phyloP scores from a whole-genome alignment of 35 echinoderm and acorn worm species.

The Holothuria glaberrima region DNA sequence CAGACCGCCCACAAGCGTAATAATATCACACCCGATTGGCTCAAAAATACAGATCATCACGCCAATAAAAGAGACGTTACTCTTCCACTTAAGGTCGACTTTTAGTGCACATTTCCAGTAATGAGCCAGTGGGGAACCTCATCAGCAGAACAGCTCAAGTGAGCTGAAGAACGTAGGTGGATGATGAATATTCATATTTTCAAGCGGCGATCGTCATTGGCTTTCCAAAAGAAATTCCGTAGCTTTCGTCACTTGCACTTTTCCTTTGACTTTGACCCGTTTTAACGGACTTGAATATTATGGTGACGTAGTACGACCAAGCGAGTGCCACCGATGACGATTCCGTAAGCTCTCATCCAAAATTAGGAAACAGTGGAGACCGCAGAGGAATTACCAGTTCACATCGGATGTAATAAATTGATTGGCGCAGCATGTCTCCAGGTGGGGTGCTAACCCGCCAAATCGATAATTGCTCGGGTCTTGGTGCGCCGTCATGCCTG shows the following conservation, averaged over 20 bases:
- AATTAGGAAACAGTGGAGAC: conserved; percentile 32
- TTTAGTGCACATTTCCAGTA: conserved; percentile 30
- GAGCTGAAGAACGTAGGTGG: conserved; percentile 29
- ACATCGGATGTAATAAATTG: conserved; percentile 59
- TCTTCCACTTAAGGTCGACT: not conserved
- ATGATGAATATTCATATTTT: conserved; percentile 41
- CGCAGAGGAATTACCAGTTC: not conserved
- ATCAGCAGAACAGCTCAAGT: not conserved
- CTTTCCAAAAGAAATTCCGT: not conserved
- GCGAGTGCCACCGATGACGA: conserved; percentile 3
- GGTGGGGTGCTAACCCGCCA: conserved; percentile 35
- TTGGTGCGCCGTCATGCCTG: conserved; percentile 19
- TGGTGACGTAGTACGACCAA: not conserved
- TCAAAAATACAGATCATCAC: conserved; percentile 40
- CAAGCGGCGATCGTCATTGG: not conserved
- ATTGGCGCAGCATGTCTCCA: conserved; percentile 34
- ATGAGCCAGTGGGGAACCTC: conserved; percentile 19
- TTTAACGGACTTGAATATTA: not conserved
- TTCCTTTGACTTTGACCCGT: conserved; percentile 28
- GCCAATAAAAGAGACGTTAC: conserved; percentile 28
- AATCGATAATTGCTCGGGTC: conserved; percentile 49
- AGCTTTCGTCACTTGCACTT: not conserved
- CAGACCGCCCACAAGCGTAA: conserved; percentile 47
- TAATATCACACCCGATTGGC: conserved; percentile 54
- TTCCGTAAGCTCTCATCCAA: conserved; percentile 6